phyloP scores from a whole-genome alignment of 2,113 vertebrate species.

The Callipepla squamata region DNA sequence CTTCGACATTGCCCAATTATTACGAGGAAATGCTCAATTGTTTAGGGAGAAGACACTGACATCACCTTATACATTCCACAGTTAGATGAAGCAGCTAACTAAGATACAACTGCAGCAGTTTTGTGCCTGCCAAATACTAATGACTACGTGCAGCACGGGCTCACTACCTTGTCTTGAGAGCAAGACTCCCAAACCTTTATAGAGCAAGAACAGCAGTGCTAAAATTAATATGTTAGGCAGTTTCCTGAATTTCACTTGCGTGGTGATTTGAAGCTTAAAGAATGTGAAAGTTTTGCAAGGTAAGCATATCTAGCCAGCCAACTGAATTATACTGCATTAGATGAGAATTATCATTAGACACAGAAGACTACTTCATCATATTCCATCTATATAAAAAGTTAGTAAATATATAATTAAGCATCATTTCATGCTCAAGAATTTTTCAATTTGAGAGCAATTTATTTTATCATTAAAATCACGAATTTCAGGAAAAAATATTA shows the following conservation, averaged over 20 bases:
- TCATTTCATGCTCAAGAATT: background rate
- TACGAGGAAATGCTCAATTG: background rate
- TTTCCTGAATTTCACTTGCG: background rate
- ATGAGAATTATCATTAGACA: background rate
- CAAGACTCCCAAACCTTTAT: background rate
- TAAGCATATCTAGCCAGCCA: background rate
- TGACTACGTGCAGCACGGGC: background rate
- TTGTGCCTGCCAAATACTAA: background rate
- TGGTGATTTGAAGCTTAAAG: background rate
- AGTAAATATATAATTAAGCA: background rate
- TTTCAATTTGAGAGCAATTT: background rate
- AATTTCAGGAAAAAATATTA: background rate
- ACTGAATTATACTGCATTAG: background rate
- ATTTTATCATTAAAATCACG: background rate
- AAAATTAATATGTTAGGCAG: background rate
- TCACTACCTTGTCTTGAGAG: background rate
- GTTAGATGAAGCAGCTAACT: background rate
- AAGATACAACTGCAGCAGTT: background rate
- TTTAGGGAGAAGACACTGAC: background rate
- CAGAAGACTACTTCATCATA: background rate
- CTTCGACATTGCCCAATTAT: background rate
- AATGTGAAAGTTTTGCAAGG: background rate
- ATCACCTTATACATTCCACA: background rate
- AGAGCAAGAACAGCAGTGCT: background rate
- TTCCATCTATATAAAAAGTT: accelerated